These are phyloP conservation scores for Aricia artaxerxes DNA, from an alignment of 2,888 invertebrate genomes.

Conservation along the genomic window DNA sequence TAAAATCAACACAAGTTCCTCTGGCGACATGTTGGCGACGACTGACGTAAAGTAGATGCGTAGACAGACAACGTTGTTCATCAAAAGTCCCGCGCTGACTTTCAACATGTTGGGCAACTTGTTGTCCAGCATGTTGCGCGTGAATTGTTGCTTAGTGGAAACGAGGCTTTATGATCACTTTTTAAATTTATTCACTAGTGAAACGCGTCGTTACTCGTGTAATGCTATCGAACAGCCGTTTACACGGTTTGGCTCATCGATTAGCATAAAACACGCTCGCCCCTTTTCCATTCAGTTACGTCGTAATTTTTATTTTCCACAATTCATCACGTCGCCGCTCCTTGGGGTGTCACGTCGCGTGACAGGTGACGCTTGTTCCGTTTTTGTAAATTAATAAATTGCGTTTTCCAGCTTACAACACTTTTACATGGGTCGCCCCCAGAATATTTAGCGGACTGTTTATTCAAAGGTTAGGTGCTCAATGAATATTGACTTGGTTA, in stretches of 20 bases:
- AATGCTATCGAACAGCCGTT: slow-evolving; percentile 38
- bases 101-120: too few relatives aligned
- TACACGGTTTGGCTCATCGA: slow-evolving; percentile 49
- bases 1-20: too few relatives aligned
- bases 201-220: background rate
- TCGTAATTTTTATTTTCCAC: slow-evolving; percentile 70
- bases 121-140: too few relatives aligned
- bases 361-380: slow-evolving; percentile 62
- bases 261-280: slow-evolving; percentile 61
- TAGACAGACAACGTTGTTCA: too few relatives aligned
- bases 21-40: too few relatives aligned
- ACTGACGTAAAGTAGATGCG: too few relatives aligned
- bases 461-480: background rate
- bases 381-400: slow-evolving; percentile 65
- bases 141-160: too few relatives aligned
- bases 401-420: slow-evolving; percentile 55
- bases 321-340: slow-evolving; percentile 62
- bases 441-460: slow-evolving; percentile 23
- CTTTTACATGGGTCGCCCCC: slow-evolving; percentile 40
- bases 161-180: too few relatives aligned
- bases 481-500: background rate
- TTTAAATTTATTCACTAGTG: background rate
- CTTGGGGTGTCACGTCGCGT: slow-evolving; percentile 47
- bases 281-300: slow-evolving; percentile 53
- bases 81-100: too few relatives aligned